Evolutionary conservation across 2,888 invertebrate species (phyloP).

Genomic region (Sphinx pinastri): DNA sequence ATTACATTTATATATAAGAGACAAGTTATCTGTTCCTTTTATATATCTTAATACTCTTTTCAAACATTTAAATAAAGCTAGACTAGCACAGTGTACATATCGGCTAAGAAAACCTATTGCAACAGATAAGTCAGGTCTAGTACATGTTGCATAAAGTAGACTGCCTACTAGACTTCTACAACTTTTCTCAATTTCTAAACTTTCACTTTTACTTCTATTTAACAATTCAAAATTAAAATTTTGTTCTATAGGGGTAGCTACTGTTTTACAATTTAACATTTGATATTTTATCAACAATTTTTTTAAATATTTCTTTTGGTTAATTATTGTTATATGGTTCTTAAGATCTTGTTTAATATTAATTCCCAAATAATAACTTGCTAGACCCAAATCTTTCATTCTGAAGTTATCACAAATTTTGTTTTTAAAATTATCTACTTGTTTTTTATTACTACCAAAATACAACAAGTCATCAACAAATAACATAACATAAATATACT

Average conservation of each 20-base stretch:
- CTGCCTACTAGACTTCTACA: conserved; percentile 15
- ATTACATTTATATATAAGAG: background rate
- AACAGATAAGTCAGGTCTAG: conserved; percentile 11
- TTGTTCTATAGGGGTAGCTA: conserved; percentile 25
- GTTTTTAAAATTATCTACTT: background rate
- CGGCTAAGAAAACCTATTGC: conserved; percentile 29
- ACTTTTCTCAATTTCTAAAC: conserved; percentile 12
- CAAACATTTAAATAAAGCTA: too few relatives aligned
- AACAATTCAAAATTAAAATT: conserved; percentile 27
- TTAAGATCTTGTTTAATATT: background rate
- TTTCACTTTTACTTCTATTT: conserved; percentile 5
- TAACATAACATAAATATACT: background rate
- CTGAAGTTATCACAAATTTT: background rate
- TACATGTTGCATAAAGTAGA: background rate
- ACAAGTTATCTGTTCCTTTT: background rate
- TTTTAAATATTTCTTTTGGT: background rate
- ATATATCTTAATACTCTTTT: conserved; percentile 2
- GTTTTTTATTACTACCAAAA: background rate
- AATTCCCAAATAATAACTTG: background rate
- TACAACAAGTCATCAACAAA: background rate
- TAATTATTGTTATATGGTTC: background rate
- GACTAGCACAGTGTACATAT: conserved; percentile 21
- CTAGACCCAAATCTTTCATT: background rate
- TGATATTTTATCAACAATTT: background rate
- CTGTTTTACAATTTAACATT: conserved; percentile 20